These are phyloP conservation scores for Thaumetopoea pityocampa DNA, from an alignment of 1,140 invertebrate genomes.

Conservation along the genomic window DNA sequence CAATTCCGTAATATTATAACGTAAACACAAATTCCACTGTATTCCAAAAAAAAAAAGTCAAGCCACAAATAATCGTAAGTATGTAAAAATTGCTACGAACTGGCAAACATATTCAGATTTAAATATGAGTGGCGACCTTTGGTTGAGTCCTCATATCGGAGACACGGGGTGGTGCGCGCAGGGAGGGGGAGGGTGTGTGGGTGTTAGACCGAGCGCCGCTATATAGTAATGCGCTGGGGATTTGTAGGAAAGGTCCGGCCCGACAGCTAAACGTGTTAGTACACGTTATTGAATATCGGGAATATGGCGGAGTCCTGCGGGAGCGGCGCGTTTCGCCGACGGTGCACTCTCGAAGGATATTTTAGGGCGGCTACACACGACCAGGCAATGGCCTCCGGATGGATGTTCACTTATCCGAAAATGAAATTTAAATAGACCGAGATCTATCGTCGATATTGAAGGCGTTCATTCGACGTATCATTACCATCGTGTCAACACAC, in stretches of 20 bases:
- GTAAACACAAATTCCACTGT: too few species aligned
- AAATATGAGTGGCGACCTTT: conserved; percentile 36
- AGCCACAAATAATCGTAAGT: too few species aligned
- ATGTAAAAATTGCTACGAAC: too few species aligned
- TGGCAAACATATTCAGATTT: conserved; percentile 34
- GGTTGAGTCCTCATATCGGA: conserved; percentile 32
- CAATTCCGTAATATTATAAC: too few species aligned
- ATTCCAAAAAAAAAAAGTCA: too few species aligned
- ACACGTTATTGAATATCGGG: conserved; percentile 64
- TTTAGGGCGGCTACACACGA: conserved; percentile 40
- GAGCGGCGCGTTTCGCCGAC: conserved; percentile 39
- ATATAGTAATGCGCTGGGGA: conserved; percentile 48
- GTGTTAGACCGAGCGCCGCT: too few species aligned
- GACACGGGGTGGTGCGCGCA: conserved; percentile 30
- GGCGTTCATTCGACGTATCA: too few species aligned
- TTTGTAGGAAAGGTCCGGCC: conserved; percentile 46
- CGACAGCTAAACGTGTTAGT: conserved; percentile 56
- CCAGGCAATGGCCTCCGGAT: conserved; percentile 43
- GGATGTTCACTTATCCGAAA: conserved; percentile 28
- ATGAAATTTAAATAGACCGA: conserved; percentile 29
- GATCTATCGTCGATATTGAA: not conserved
- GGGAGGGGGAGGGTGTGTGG: too few species aligned
- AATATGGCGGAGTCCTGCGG: conserved; percentile 56
- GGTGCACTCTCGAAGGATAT: conserved; percentile 52
- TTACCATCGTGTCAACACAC: too few species aligned